Conservation (phyloP, 2,113 vertebrate species). For the Philantomba maxwellii region DNA sequence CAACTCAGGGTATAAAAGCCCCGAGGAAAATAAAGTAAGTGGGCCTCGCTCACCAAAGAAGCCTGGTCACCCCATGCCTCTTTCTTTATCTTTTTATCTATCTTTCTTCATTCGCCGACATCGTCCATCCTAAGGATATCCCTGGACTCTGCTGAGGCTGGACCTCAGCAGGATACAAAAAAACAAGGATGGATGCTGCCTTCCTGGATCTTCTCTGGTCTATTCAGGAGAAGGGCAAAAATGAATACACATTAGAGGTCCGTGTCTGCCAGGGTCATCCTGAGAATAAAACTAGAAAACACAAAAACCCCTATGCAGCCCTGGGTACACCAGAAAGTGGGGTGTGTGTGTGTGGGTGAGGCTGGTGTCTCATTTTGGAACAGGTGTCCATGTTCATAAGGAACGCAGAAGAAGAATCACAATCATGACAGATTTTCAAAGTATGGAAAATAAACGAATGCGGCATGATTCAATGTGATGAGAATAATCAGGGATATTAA, state of each 20-base stretch:
- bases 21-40: too few relatives aligned
- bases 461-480: background rate
- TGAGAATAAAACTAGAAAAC: background rate
- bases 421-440: background rate
- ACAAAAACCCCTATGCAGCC: background rate
- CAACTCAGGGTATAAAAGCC: too few relatives aligned
- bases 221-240: background rate
- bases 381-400: background rate
- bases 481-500: background rate
- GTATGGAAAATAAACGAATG: background rate
- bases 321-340: background rate
- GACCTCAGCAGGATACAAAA: background rate
- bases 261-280: background rate
- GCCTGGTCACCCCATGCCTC: too few relatives aligned
- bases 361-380: background rate
- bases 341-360: background rate
- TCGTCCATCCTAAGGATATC: too few relatives aligned
- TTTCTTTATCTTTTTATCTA: too few relatives aligned
- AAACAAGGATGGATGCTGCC: background rate
- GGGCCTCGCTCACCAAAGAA: too few relatives aligned
- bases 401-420: background rate
- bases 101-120: too few relatives aligned
- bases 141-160: too few relatives aligned
- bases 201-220: background rate
- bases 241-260: background rate